Percentiles rank a stretch among this genome's conserved stretches.
Evolutionary conservation across 2,888 invertebrate genomes (phyloP).

Genomic region (Spatulosminthurus flaviceps): DNA sequence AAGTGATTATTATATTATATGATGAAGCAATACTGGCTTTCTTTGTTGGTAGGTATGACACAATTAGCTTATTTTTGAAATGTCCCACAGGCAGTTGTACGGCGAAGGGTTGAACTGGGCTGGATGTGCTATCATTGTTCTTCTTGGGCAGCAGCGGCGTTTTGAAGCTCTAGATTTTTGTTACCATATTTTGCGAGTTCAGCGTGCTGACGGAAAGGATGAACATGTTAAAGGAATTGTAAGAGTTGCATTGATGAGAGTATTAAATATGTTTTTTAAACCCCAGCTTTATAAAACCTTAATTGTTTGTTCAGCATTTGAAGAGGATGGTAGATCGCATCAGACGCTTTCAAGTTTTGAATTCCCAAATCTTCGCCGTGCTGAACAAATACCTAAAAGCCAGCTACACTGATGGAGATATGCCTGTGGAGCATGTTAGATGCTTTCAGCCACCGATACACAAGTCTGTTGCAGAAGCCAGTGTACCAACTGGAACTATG

Average conservation of each 20-base stretch:
- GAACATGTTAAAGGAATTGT: constrained; percentile 94
- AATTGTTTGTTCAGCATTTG: constrained; percentile 74
- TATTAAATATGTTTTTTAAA: no score
- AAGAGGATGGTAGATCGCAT: constrained; percentile 98
- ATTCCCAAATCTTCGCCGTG: constrained; percentile 97
- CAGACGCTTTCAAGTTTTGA: constrained; percentile 95
- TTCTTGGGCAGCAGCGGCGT: constrained; percentile 92
- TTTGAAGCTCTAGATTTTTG: constrained; percentile 99
- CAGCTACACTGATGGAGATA: constrained; percentile 76
- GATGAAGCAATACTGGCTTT: no score
- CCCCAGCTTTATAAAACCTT: no score
- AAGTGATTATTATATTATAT: constrained; percentile 67
- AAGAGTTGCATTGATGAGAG: constrained; percentile 68
- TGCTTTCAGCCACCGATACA: constrained; percentile 96
- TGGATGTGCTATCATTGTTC: constrained; percentile 93
- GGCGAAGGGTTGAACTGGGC: constrained; percentile 99
- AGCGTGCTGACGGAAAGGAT: constrained; percentile 95
- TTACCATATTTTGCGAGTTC: constrained; percentile 95
- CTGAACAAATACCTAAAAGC: constrained; percentile 92
- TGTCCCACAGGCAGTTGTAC: constrained; percentile 85
- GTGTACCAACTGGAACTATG: constrained; percentile 58
- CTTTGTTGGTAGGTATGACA: not conserved
- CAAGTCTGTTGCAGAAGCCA: constrained; percentile 72
- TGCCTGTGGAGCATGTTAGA: constrained; percentile 92
- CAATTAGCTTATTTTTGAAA: not conserved